Conservation (phyloP, 2,888 invertebrate genomes). For the Meta bourneti region DNA sequence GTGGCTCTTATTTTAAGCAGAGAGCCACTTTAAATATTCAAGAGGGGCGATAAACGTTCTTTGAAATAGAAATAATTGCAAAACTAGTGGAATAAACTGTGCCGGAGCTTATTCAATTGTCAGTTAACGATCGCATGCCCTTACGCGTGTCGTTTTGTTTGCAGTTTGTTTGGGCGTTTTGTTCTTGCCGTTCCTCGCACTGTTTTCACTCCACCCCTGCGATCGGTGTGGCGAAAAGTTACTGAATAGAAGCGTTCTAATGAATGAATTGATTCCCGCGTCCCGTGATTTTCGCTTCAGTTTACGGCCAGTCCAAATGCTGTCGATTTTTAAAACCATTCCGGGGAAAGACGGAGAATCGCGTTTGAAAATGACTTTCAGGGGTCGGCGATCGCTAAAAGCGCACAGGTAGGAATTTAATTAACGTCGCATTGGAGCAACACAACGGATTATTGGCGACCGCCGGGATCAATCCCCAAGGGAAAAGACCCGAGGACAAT, state of each 20-base stretch:
- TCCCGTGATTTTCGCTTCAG: background rate
- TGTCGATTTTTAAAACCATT: background rate
- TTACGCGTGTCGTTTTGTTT: conserved; percentile 1
- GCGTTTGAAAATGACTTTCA: background rate
- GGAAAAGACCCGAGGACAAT: too few species aligned
- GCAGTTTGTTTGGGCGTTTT: background rate
- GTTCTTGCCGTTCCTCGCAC: background rate
- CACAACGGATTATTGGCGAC: too few species aligned
- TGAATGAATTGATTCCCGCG: background rate
- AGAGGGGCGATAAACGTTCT: conserved; percentile 29
- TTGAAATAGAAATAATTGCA: conserved; percentile 49
- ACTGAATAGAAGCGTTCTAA: background rate
- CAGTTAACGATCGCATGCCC: conserved; percentile 17
- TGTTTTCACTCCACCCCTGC: background rate
- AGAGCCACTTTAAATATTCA: conserved; percentile 47
- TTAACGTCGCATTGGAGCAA: too few species aligned
- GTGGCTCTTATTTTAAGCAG: conserved; percentile 47
- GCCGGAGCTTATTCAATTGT: conserved; percentile 2
- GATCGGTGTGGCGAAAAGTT: too few species aligned
- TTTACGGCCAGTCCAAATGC: background rate
- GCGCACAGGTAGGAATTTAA: background rate
- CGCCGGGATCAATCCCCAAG: too few species aligned
- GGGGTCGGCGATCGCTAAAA: background rate
- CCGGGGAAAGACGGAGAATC: background rate
- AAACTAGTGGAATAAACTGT: conserved; percentile 4